Evolutionary conservation across 92 coral and sea anemone genomes (phyloP).

Genomic region (Parazoanthus darwini): DNA sequence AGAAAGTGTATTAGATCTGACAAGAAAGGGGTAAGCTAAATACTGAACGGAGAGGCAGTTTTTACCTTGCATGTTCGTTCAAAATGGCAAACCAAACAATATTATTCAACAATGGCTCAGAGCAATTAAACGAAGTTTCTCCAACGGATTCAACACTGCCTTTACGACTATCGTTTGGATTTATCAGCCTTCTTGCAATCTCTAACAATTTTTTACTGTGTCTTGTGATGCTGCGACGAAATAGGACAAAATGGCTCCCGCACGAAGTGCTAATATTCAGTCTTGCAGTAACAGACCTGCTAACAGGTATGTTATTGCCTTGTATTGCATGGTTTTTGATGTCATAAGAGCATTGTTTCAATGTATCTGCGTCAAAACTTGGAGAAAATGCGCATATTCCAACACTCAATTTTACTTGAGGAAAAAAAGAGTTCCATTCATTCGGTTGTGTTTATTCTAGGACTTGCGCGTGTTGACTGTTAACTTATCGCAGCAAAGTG

Average conservation of each 20-base stretch:
- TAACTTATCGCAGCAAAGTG: too few species aligned
- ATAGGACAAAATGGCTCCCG: neutral
- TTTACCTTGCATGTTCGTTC: neutral
- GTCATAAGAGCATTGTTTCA: neutral
- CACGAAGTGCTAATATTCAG: conserved; percentile 13
- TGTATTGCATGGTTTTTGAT: neutral
- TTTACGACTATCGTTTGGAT: neutral
- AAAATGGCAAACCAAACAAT: neutral
- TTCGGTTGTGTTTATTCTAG: too few species aligned
- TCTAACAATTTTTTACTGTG: neutral
- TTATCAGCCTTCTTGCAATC: neutral
- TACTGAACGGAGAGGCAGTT: neutral
- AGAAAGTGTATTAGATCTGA: neutral
- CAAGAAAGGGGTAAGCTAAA: neutral
- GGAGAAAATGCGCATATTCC: too few species aligned
- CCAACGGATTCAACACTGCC: neutral
- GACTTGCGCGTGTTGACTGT: too few species aligned
- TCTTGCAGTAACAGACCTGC: neutral
- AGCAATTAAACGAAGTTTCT: neutral
- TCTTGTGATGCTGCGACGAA: neutral
- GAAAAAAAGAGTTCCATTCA: too few species aligned
- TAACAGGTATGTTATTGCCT: neutral
- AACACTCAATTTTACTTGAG: too few species aligned
- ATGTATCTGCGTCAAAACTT: too few species aligned
- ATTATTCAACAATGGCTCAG: neutral